phyloP scores from a whole-genome alignment of 2,113 vertebrate species.

The Ochotona princeps region DNA sequence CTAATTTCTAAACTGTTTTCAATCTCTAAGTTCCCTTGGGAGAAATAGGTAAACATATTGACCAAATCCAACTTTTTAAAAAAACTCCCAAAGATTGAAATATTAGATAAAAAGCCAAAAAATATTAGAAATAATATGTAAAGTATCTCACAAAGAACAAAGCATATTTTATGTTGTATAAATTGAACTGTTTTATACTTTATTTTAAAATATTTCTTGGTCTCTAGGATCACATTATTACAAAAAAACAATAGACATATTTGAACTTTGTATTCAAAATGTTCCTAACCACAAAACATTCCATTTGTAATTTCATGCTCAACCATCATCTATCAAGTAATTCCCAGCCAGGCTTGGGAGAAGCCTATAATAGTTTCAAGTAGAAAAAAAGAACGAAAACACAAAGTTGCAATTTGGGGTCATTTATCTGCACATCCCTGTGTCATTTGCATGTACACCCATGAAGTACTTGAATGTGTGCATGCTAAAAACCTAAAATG shows the following conservation, averaged over 20 bases:
- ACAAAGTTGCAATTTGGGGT: not conserved
- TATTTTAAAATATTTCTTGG: not conserved
- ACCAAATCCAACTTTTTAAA: not conserved
- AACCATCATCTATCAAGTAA: not conserved
- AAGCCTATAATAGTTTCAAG: not conserved
- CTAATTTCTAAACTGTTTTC: not conserved
- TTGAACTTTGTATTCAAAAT: not conserved
- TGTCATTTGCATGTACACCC: not conserved
- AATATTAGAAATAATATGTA: not conserved
- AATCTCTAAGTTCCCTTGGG: not conserved
- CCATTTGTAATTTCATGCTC: not conserved
- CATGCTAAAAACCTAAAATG: not conserved
- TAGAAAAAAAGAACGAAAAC: conserved; percentile 15
- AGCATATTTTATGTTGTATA: not conserved
- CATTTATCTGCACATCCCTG: not conserved
- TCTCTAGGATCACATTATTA: not conserved
- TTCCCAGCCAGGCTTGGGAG: not conserved
- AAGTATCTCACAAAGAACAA: not conserved
- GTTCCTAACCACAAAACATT: not conserved
- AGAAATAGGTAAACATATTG: not conserved
- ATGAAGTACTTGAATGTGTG: not conserved
- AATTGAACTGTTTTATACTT: not conserved
- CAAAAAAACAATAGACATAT: not conserved
- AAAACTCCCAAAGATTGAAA: not conserved
- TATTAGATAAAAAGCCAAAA: not conserved